phyloP scores from a whole-genome alignment of 2,113 vertebrate species.

The Paracyprichromis sp. region DNA sequence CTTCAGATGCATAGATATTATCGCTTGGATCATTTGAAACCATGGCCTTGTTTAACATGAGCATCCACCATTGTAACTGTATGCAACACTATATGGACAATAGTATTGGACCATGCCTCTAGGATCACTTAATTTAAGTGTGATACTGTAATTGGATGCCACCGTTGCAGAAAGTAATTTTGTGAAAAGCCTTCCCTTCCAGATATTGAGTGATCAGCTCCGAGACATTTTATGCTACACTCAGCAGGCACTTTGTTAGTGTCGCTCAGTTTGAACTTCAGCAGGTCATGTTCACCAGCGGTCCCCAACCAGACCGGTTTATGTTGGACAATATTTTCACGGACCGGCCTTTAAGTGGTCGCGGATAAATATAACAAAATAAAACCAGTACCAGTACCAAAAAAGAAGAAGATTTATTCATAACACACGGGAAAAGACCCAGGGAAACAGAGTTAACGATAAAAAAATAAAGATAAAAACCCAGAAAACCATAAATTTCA shows the following conservation, averaged over 20 bases:
- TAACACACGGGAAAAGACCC: neutral
- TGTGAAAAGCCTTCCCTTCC: neutral
- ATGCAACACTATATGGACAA: neutral
- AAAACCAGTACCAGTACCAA: neutral
- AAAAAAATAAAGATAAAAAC: neutral
- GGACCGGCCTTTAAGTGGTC: neutral
- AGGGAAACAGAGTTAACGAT: fast-evolving
- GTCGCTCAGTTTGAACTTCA: neutral
- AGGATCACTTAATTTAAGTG: neutral
- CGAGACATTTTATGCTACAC: neutral
- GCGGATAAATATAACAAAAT: neutral
- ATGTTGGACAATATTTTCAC: neutral
- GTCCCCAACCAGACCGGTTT: neutral
- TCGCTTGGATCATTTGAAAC: neutral
- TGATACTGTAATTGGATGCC: neutral
- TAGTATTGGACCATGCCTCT: neutral
- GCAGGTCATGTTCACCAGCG: neutral
- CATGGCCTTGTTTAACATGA: neutral
- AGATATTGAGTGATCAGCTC: neutral
- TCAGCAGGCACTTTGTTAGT: neutral
- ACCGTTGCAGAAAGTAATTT: neutral
- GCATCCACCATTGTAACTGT: neutral
- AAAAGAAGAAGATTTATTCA: neutral
- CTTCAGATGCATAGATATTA: neutral
- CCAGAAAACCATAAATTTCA: neutral